Conservation (phyloP, 2,113 vertebrate species). For the Chaenocephalus aceratus region DNA sequence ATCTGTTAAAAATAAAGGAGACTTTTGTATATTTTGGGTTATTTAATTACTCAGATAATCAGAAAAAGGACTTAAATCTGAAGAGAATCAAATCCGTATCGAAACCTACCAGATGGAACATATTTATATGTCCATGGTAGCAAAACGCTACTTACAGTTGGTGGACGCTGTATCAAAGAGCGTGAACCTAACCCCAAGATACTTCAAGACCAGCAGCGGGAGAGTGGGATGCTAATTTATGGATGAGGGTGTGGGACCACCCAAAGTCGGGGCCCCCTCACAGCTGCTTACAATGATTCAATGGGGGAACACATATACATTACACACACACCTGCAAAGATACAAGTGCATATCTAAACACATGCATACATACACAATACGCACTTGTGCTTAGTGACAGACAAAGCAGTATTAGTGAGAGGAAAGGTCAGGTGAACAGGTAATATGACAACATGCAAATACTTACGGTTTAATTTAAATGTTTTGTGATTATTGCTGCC, state of each 20-base stretch:
- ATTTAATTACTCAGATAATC: background rate
- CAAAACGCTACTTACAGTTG: conserved; percentile 4
- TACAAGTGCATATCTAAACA: conserved; percentile 35
- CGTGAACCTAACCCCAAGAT: conserved; percentile 46
- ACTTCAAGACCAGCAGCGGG: conserved; percentile 54
- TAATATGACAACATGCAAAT: no score
- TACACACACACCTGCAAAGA: conserved; percentile 35
- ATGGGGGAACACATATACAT: background rate
- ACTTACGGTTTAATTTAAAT: no score
- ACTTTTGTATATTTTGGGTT: background rate
- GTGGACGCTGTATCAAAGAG: conserved; percentile 26
- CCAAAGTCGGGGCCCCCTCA: conserved; percentile 59
- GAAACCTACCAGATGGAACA: background rate
- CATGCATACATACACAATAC: conserved; percentile 5
- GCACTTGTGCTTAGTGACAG: background rate
- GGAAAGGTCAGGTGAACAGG: no score
- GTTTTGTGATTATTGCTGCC: no score
- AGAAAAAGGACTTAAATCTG: background rate
- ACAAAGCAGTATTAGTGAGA: no score
- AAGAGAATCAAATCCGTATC: background rate
- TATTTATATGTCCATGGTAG: conserved; percentile 9
- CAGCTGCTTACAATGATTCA: conserved; percentile 69
- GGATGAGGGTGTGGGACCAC: conserved; percentile 72
- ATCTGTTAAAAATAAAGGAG: background rate
- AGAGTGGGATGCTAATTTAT: conserved; percentile 62